phyloP scores from a whole-genome alignment of 2,113 vertebrate genomes.

The Aegotheles bennettii region DNA sequence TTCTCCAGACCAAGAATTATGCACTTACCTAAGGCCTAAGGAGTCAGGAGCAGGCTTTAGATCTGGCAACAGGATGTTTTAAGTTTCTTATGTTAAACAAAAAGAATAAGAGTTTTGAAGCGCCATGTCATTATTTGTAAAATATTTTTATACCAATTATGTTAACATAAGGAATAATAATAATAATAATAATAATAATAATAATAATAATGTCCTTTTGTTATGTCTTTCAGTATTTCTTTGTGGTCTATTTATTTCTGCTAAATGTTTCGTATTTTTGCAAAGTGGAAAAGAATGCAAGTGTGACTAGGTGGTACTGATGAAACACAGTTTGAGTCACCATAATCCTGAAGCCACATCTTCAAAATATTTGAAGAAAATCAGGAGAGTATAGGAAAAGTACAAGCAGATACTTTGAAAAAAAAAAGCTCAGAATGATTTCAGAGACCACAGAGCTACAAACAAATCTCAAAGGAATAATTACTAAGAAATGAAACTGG shows the following conservation, averaged over 20 bases:
- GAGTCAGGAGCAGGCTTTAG: neutral
- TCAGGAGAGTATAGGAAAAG: neutral
- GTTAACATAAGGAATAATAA: neutral
- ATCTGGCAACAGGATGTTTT: neutral
- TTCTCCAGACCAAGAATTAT: neutral
- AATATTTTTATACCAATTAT: neutral
- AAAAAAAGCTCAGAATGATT: neutral
- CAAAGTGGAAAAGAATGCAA: neutral
- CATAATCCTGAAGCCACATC: accelerated
- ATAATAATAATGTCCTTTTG: neutral
- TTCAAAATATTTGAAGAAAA: neutral
- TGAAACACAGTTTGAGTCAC: neutral
- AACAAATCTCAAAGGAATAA: accelerated
- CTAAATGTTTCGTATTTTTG: neutral
- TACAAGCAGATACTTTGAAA: neutral
- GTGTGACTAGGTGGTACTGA: neutral
- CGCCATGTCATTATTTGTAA: neutral
- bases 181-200: neutral
- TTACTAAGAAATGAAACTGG: neutral
- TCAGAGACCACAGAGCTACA: neutral
- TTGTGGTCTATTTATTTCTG: neutral
- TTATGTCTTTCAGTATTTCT: neutral
- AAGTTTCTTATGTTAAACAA: neutral
- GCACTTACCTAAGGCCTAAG: neutral
- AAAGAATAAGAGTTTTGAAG: neutral